Base-by-base conservation (phyloP, 37 sponge, comb jelly and placozoan species). In the Axinella damicornis region DNA sequence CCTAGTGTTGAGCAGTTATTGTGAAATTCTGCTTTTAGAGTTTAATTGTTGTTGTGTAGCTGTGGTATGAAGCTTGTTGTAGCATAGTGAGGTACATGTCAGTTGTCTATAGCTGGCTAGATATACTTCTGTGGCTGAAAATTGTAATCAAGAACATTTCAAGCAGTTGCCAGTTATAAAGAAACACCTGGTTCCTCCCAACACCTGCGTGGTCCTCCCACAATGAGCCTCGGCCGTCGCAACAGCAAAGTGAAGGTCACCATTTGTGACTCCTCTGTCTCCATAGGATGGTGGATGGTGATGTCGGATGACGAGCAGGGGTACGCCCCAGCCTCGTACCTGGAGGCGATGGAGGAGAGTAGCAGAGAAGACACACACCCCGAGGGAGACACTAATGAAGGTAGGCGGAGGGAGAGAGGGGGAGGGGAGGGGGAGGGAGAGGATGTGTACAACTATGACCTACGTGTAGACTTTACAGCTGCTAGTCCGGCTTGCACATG, bases 271-370 rank as follows among this genome's bases (percentile, higher is more conserved):
- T 64, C 81, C 18, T 62, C 22, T 21, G 62, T 82, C 35, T 64
- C 85, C 39, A 25, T 71, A 93, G 95, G 95, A 33, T 95, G 95
- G 95, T 95, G 95, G 95, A 92, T 95, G 92, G 85, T 92, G 54
- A 80, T 88, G 83, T 57, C 91, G 4, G 92, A 86, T 13, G 89
- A 88, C 21, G 92, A 92, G 37, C 95, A 95, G 81, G 95, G 95
- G 1, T 95, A 95, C 46, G 92, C 90, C 46, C 95, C 95, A 34
- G 95, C 95, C 12, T 84, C 90, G 41, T 58, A 64, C 60, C 86
- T 95, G 33, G 90, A 92, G 76, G 65, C 92, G 18, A 30, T 95
- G 55, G 87, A 95, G 34, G 92, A 65, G 52, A 34, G 37, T 13
- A 27, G 9, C 46, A 46, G 46, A 46, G 55, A 54, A 0, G 70